A percentile compares a stretch with the other conserved stretches of the same genome.
Evolutionary conservation across 1,140 invertebrate species (phyloP).

Genomic region (Bombus turneri): DNA sequence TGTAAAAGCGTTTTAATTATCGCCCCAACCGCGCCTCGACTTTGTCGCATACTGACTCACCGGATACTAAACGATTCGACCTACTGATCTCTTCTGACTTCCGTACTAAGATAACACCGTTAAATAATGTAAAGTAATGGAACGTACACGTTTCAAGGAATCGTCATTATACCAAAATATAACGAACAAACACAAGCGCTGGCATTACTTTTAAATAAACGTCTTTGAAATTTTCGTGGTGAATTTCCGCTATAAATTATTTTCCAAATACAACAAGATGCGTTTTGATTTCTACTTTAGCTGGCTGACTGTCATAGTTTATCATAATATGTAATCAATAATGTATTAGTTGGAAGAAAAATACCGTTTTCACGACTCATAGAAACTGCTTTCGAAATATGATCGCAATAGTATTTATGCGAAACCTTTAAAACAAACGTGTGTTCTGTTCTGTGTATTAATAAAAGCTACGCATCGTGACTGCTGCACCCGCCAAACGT

Average conservation of each 20-base stretch:
- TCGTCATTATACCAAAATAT: not conserved
- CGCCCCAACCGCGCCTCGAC: conserved; percentile 55
- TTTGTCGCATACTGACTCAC: conserved; percentile 56
- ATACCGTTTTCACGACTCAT: not conserved
- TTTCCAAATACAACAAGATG: not conserved
- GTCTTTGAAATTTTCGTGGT: no score
- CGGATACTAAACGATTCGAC: conserved; percentile 59
- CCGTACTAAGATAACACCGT: conserved; percentile 1
- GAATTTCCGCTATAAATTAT: not conserved
- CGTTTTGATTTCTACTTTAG: not conserved
- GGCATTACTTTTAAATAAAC: not conserved
- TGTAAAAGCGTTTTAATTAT: conserved; percentile 83
- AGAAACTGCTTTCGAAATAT: conserved; percentile 20
- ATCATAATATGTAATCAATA: not conserved
- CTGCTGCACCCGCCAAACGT: conserved; percentile 30
- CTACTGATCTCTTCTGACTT: conserved; percentile 45
- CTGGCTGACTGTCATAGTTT: not conserved
- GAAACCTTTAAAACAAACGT: conserved; percentile 8
- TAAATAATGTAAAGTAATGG: conserved; percentile 1
- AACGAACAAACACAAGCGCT: not conserved
- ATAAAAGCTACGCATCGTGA: conserved; percentile 26
- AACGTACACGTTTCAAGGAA: not conserved
- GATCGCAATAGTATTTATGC: conserved; percentile 3
- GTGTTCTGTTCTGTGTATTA: conserved; percentile 8
- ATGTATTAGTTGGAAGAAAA: not conserved